Conservation (phyloP, 2,797 vertebrate genomes). For the Acanthopagrus latus region DNA sequence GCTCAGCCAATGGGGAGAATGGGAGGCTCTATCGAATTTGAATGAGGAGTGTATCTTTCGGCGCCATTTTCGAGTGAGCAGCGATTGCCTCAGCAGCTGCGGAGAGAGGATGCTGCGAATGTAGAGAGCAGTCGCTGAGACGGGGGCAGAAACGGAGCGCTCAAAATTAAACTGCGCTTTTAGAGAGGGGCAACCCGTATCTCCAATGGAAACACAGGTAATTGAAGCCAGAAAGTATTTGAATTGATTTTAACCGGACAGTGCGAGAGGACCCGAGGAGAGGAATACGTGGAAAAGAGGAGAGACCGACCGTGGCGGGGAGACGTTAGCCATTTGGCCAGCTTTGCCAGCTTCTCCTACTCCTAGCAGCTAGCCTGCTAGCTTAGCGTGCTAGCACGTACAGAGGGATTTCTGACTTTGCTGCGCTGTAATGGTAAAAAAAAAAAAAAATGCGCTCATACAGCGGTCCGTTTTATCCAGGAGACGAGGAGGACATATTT, state of each 20-base stretch:
- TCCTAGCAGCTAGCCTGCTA: conserved; percentile 75
- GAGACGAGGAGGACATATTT: conserved; percentile 8
- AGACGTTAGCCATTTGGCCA: conserved; percentile 83
- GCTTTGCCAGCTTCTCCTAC: conserved; percentile 72
- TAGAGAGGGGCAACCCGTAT: conserved; percentile 14
- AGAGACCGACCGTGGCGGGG: conserved; percentile 67
- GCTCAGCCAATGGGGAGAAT: conserved; percentile 86
- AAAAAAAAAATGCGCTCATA: conserved; percentile 44
- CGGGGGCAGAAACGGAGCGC: conserved; percentile 53
- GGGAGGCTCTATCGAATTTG: conserved; percentile 97
- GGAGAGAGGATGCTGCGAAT: conserved; percentile 79
- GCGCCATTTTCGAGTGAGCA: conserved; percentile 99
- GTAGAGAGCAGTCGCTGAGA: conserved; percentile 63
- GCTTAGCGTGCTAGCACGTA: conserved; percentile 71
- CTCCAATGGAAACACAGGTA: conserved; percentile 68
- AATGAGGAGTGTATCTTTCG: conserved; percentile 98
- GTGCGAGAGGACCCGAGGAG: conserved; percentile 17
- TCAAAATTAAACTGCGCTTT: conserved; percentile 67
- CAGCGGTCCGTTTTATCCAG: conserved; percentile 48
- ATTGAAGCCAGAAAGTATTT: conserved; percentile 38
- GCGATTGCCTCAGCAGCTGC: conserved; percentile 88
- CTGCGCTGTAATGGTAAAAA: conserved; percentile 67
- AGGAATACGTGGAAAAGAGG: conserved; percentile 45
- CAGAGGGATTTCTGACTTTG: conserved; percentile 68
- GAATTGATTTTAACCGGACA: conserved; percentile 30